Evolutionary conservation across 53 echinoderm and acorn worm species (phyloP).

Genomic region (Crossaster papposus): DNA sequence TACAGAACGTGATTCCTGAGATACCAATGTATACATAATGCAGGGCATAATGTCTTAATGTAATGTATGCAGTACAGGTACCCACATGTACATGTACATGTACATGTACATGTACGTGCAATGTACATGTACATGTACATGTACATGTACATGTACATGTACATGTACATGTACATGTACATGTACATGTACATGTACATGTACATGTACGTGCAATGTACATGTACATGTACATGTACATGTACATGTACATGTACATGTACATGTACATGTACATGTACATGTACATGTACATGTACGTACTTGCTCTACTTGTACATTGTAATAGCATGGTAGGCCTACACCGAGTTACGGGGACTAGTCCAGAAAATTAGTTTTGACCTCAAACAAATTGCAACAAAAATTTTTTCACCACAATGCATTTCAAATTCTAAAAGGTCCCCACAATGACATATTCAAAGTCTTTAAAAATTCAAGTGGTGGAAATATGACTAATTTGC

Average conservation of each 20-base stretch:
- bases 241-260: conserved; percentile 33
- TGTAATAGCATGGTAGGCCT: neutral
- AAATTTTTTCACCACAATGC: no score
- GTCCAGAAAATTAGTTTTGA: no score
- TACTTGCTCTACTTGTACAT: neutral
- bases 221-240: conserved; percentile 16
- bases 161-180: neutral
- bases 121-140: neutral
- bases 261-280: conserved; percentile 24
- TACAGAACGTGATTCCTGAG: no score
- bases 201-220: neutral
- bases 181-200: conserved; percentile 6
- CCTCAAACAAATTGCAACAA: no score
- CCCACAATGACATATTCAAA: no score
- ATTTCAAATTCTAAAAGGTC: no score
- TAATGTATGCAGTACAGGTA: neutral
- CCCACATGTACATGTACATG: no score
- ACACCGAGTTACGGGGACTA: neutral
- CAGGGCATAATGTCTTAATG: no score
- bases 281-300: conserved; percentile 1
- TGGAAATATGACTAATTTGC: no score
- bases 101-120: neutral
- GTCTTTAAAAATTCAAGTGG: no score
- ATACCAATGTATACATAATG: no score
- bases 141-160: conserved; percentile 9